A percentile compares a stretch with the other conserved stretches of the same genome.
Conservation (phyloP, 2,797 vertebrate species). For the Chiroxiphia lanceolata region DNA sequence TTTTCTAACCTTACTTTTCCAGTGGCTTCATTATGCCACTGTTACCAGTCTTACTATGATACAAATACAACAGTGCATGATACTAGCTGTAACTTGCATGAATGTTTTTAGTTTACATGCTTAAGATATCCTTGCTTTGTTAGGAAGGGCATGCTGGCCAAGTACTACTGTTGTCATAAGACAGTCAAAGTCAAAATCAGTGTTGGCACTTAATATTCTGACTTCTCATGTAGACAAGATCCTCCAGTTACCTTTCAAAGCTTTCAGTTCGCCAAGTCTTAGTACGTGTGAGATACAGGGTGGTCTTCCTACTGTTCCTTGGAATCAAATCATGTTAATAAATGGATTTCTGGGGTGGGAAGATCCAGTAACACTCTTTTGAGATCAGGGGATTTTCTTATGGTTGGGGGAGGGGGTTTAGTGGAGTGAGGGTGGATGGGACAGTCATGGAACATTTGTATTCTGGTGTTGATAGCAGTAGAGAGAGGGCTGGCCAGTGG, state of each 20-base stretch:
- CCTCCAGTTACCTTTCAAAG: neutral
- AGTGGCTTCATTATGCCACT: neutral
- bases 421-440: neutral
- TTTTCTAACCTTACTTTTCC: neutral
- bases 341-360: rapidly evolving
- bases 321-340: neutral
- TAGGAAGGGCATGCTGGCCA: neutral
- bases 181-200: neutral
- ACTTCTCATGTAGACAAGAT: neutral
- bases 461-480: neutral
- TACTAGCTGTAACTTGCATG: neutral
- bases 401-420: rapidly evolving
- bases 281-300: neutral
- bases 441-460: neutral
- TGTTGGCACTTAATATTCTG: neutral
- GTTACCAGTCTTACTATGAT: neutral
- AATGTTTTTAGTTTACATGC: neutral
- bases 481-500: neutral
- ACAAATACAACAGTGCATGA: neutral
- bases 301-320: neutral
- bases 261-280: neutral
- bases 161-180: neutral
- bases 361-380: neutral
- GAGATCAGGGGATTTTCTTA: neutral
- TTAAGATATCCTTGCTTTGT: neutral